Conservation (phyloP, 2,888 invertebrate genomes). For the Heliconius aoede region DNA sequence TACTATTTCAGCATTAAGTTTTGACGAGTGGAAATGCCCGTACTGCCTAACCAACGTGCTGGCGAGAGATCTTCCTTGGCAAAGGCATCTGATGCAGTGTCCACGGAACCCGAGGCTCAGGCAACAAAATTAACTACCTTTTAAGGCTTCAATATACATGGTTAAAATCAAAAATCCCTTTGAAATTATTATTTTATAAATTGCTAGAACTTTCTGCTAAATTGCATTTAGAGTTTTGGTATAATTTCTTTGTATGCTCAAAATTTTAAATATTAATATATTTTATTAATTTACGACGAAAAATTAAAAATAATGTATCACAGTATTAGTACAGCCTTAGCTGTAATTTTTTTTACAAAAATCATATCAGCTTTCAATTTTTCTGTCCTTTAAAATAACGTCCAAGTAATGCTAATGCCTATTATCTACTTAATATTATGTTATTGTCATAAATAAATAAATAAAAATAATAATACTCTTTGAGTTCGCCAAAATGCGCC, state of each 20-base stretch:
- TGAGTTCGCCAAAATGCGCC: background rate
- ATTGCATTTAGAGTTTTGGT: background rate
- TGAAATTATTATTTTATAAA: background rate
- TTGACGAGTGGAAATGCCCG: conserved; percentile 92
- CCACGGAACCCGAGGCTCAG: conserved; percentile 73
- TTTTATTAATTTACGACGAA: too few relatives aligned
- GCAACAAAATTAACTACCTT: conserved; percentile 45
- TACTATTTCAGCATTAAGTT: conserved; percentile 64
- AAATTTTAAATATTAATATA: too few relatives aligned
- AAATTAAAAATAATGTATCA: background rate
- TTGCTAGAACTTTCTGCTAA: background rate
- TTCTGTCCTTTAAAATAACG: conserved; percentile 28
- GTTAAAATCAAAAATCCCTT: background rate
- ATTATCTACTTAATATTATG: background rate
- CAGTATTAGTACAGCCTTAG: background rate
- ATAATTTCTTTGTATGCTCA: background rate
- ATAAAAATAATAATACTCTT: background rate
- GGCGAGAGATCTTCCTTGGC: conserved; percentile 91
- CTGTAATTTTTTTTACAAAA: background rate
- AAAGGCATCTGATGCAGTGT: conserved; percentile 88
- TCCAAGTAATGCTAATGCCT: conserved; percentile 14
- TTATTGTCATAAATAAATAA: conserved; percentile 4
- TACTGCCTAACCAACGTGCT: conserved; percentile 92
- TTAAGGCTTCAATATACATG: background rate
- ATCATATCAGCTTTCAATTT: conserved; percentile 19